A percentile compares a stretch with the other conserved stretches of the same genome.
Conservation (phyloP, 2,113 vertebrate genomes). For the Sinocyclocheilus rhinocerous region DNA sequence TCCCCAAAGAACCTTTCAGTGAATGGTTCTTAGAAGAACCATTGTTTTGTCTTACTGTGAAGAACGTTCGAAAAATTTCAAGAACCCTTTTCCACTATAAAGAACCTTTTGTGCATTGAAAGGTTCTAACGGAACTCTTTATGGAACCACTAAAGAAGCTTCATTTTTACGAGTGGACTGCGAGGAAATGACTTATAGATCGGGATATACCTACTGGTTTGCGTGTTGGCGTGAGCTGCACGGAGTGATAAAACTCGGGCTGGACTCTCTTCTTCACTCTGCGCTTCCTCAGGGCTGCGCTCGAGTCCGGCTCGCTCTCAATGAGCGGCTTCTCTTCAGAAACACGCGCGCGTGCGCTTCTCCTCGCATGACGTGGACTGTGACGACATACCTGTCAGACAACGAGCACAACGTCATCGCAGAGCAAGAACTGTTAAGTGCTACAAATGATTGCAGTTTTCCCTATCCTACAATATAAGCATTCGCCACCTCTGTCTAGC, state of each 20-base stretch:
- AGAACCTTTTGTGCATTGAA: no score
- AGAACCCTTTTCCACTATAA: no score
- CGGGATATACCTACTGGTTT: slow-evolving; percentile 86
- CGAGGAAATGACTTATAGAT: background rate
- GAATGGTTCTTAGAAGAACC: no score
- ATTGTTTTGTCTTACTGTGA: no score
- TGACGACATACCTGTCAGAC: slow-evolving; percentile 86
- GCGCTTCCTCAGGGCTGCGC: slow-evolving; percentile 77
- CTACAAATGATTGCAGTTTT: background rate
- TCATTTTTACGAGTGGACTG: background rate
- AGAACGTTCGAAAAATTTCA: no score
- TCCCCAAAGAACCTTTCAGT: no score
- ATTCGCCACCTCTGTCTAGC: background rate
- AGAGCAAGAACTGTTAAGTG: background rate
- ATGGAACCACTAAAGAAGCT: background rate
- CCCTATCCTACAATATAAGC: background rate
- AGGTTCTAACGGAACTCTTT: no score
- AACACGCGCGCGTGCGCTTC: slow-evolving; percentile 78
- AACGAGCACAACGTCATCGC: background rate
- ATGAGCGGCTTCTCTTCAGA: slow-evolving; percentile 83
- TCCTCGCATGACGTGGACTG: slow-evolving; percentile 90
- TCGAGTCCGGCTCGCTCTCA: slow-evolving; percentile 85
- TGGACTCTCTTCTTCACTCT: slow-evolving; percentile 92
- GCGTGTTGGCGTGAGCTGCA: slow-evolving; percentile 92
- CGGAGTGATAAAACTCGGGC: slow-evolving; percentile 94